phyloP scores from a whole-genome alignment of 2,113 vertebrate species.

The Aix galericulata region DNA sequence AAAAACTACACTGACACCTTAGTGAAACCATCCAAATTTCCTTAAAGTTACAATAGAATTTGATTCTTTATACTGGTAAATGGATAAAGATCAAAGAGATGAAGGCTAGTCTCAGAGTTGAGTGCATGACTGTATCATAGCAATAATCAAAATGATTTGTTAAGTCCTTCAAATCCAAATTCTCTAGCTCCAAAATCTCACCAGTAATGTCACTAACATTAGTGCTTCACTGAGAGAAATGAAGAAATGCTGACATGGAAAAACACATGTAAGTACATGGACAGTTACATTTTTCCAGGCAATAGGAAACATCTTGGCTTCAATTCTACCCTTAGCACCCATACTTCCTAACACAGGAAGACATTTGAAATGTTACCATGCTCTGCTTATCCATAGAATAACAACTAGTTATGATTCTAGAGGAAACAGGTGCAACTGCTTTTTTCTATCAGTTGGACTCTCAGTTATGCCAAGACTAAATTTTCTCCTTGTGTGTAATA shows the following conservation, averaged over 20 bases:
- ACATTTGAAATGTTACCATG: neutral
- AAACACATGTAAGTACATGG: neutral
- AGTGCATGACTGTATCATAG: too few relatives aligned
- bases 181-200: neutral
- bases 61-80: neutral
- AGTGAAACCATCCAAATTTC: neutral
- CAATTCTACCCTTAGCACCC: neutral
- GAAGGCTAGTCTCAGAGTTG: neutral
- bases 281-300: neutral
- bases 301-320: neutral
- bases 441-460: neutral
- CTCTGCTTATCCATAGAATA: neutral
- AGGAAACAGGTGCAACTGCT: neutral
- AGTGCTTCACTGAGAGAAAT: neutral
- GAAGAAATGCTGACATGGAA: neutral
- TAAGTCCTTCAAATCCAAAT: neutral
- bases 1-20: too few relatives aligned
- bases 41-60: neutral
- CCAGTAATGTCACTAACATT: accelerated
- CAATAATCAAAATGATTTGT: neutral
- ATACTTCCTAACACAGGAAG: neutral
- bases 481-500: neutral
- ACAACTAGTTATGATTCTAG: neutral
- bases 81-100: neutral
- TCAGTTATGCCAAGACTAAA: neutral